A percentile compares a stretch with the other conserved stretches of the same genome.
Conservation (phyloP, 2,888 invertebrate genomes). For the Acrobasis repandana region DNA sequence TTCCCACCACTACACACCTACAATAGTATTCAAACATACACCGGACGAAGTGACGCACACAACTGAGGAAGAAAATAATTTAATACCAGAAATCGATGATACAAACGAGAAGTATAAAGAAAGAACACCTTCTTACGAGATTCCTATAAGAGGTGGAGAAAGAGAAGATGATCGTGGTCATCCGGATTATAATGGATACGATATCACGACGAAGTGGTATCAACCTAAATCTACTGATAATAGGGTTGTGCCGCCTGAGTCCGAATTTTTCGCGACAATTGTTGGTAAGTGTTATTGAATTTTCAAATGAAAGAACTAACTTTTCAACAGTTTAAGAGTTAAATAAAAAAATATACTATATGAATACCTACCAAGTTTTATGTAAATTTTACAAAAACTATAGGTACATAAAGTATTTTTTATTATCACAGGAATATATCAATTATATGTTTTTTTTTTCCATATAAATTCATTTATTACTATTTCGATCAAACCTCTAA, state of each 20-base stretch:
- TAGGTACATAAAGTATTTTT: too few relatives aligned
- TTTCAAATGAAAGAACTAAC: not conserved
- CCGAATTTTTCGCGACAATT: conserved; percentile 76
- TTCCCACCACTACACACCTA: conserved; percentile 64
- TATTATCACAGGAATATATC: too few relatives aligned
- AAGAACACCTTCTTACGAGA: conserved; percentile 62
- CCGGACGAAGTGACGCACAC: conserved; percentile 66
- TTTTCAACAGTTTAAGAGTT: too few relatives aligned
- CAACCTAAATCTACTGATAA: conserved; percentile 75
- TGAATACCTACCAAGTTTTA: too few relatives aligned
- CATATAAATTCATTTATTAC: too few relatives aligned
- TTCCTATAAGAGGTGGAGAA: conserved; percentile 57
- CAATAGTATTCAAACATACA: conserved; percentile 53
- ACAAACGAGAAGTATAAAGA: conserved; percentile 60
- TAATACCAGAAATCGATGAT: conserved; percentile 69
- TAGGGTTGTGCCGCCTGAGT: conserved; percentile 73
- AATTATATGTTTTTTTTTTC: not conserved
- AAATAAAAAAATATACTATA: too few relatives aligned
- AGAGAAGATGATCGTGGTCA: conserved; percentile 56
- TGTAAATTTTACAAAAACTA: too few relatives aligned
- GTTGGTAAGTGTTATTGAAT: conserved; percentile 58
- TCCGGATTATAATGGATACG: conserved; percentile 72
- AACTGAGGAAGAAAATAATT: conserved; percentile 76
- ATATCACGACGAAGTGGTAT: conserved; percentile 75
- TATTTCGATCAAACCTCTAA: too few relatives aligned